Evolutionary conservation across 1,140 invertebrate species (phyloP).

Genomic region (Papilio machaon): DNA sequence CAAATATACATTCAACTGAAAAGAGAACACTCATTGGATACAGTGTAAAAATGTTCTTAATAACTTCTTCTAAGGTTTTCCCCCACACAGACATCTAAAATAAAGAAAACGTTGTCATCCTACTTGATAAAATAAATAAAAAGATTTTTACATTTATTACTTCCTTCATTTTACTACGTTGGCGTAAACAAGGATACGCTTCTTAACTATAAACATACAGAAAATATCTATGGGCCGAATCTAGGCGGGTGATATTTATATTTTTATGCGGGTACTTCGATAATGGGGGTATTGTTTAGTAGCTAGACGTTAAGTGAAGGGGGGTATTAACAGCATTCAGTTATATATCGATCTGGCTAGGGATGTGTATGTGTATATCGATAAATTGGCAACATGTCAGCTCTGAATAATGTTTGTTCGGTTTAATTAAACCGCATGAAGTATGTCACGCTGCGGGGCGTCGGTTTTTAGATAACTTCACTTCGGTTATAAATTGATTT

Average conservation of each 20-base stretch:
- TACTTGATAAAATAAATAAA: conserved; percentile 15
- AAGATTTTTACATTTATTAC: conserved; percentile 17
- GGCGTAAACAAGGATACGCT: conserved; percentile 10
- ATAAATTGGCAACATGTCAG: conserved; percentile 30
- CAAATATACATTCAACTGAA: no score
- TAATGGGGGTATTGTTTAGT: conserved; percentile 53
- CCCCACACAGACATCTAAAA: background rate
- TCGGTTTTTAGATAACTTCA: background rate
- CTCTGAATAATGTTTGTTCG: conserved; percentile 1
- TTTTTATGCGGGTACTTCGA: conserved; percentile 56
- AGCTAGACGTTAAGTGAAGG: conserved; percentile 48
- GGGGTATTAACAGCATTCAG: conserved; percentile 44
- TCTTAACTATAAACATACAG: conserved; percentile 33
- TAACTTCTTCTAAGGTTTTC: background rate
- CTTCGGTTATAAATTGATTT: background rate
- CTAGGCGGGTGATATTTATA: conserved; percentile 43
- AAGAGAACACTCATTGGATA: no score
- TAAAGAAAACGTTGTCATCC: conserved; percentile 15
- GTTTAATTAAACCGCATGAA: conserved; percentile 24
- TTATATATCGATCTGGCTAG: conserved; percentile 44
- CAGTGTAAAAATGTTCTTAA: no score
- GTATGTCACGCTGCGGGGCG: conserved; percentile 1
- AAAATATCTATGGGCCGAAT: conserved; percentile 38
- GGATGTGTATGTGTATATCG: conserved; percentile 35
- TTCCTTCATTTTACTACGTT: conserved; percentile 17